Conservation (phyloP, 1,140 invertebrate species). For the Euwallacea similis region DNA sequence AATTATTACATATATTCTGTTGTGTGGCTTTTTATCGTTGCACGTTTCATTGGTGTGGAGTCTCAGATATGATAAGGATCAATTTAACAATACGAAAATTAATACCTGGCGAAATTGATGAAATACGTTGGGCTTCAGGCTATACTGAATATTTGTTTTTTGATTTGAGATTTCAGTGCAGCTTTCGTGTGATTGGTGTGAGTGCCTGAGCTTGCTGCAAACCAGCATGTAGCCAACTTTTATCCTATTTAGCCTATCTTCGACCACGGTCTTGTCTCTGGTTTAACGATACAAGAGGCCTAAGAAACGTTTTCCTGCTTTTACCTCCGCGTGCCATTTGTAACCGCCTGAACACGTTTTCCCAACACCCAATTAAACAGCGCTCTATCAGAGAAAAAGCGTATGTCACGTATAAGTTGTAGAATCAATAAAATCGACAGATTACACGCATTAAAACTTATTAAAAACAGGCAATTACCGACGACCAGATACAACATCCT, state of each 20-base stretch:
- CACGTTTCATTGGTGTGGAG: not conserved
- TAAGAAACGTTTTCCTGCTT: too few relatives aligned
- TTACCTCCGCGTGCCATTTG: not conserved
- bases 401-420: conserved; percentile 26
- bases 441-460: conserved; percentile 34
- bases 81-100: too few relatives aligned
- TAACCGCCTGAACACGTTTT: conserved; percentile 6
- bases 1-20: conserved; percentile 5
- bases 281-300: too few relatives aligned
- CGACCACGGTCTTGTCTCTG: too few relatives aligned
- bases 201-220: too few relatives aligned
- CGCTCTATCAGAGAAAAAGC: conserved; percentile 12
- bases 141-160: too few relatives aligned
- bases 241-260: too few relatives aligned
- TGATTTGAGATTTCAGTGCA: too few relatives aligned
- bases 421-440: conserved; percentile 33
- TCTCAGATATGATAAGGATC: not conserved
- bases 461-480: conserved; percentile 31
- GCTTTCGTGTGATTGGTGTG: too few relatives aligned
- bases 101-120: too few relatives aligned
- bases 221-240: too few relatives aligned
- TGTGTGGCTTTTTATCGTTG: not conserved
- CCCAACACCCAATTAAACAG: conserved; percentile 30
- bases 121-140: too few relatives aligned
- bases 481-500: conserved; percentile 29